Evolutionary conservation across 2,113 vertebrate genomes (phyloP).

Genomic region (Lagenorhynchus albirostris): DNA sequence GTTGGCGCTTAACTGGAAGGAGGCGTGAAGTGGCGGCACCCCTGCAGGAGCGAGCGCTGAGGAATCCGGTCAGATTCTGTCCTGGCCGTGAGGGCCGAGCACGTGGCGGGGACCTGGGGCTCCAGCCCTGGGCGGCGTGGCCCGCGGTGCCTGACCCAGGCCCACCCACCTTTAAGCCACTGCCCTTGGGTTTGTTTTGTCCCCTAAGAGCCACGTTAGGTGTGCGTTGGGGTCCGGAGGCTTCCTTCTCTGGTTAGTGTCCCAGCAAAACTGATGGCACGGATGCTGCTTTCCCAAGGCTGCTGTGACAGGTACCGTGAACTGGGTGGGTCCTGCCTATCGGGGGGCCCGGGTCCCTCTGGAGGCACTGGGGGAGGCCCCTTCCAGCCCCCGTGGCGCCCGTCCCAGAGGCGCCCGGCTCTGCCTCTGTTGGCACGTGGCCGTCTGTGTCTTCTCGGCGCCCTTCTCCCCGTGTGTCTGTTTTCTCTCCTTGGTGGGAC

Average conservation of each 20-base stretch:
- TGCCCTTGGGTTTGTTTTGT: background rate
- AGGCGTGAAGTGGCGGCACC: background rate
- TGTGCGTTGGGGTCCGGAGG: background rate
- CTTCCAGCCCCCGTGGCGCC: background rate
- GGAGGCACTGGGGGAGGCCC: background rate
- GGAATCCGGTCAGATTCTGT: background rate
- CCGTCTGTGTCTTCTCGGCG: background rate
- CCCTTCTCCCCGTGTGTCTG: background rate
- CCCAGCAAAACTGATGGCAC: accelerated
- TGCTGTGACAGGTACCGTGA: background rate
- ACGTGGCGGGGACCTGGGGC: no score
- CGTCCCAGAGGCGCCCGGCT: accelerated
- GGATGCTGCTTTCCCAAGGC: background rate
- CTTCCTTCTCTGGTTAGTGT: background rate
- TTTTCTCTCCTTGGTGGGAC: background rate
- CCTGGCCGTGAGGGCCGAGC: background rate
- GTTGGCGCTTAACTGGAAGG: background rate
- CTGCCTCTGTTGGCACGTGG: background rate
- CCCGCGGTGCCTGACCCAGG: background rate
- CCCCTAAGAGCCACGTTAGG: background rate
- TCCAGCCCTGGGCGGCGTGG: no score
- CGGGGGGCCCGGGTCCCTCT: background rate
- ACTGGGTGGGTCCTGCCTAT: background rate
- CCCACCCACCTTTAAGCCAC: background rate
- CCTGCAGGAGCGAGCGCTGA: background rate